Conservation (phyloP, 2,888 invertebrate genomes). For the Epiperipatus broadwayi region DNA sequence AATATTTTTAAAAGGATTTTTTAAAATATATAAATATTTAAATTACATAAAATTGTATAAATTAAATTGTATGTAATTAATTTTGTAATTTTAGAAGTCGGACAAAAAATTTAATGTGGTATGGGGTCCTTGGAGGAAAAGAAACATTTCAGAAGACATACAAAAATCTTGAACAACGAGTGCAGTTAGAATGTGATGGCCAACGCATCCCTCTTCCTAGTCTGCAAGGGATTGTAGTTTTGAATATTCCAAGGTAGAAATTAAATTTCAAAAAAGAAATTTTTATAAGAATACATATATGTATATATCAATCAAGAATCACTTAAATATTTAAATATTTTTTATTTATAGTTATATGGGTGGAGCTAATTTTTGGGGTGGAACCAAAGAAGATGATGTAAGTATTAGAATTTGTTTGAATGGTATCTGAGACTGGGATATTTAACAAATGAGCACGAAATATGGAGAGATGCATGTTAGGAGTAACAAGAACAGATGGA, state of each 20-base stretch:
- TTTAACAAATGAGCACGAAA: too few species aligned
- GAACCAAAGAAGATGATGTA: conserved; percentile 64
- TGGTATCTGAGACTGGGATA: conserved; percentile 1
- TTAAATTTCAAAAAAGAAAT: background rate
- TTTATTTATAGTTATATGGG: conserved; percentile 68
- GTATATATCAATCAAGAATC: conserved; percentile 11
- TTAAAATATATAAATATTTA: background rate
- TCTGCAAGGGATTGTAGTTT: conserved; percentile 82
- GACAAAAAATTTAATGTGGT: conserved; percentile 90
- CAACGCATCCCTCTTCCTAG: conserved; percentile 84
- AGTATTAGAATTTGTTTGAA: conserved; percentile 17
- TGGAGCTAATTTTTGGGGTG: conserved; percentile 96
- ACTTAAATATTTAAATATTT: conserved; percentile 6
- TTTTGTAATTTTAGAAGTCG: conserved; percentile 38
- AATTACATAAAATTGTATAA: too few species aligned
- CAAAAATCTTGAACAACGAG: conserved; percentile 83
- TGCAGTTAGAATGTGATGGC: conserved; percentile 88
- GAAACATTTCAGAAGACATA: conserved; percentile 59
- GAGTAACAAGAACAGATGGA: too few species aligned
- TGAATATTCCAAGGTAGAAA: conserved; percentile 69
- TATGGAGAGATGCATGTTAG: too few species aligned
- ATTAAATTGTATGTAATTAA: conserved; percentile 1
- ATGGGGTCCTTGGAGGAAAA: conserved; percentile 39
- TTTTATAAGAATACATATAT: too few species aligned
- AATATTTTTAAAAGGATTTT: conserved; percentile 6